Evolutionary conservation across 2,888 invertebrate species (phyloP).

Genomic region (Molanna angustata): DNA sequence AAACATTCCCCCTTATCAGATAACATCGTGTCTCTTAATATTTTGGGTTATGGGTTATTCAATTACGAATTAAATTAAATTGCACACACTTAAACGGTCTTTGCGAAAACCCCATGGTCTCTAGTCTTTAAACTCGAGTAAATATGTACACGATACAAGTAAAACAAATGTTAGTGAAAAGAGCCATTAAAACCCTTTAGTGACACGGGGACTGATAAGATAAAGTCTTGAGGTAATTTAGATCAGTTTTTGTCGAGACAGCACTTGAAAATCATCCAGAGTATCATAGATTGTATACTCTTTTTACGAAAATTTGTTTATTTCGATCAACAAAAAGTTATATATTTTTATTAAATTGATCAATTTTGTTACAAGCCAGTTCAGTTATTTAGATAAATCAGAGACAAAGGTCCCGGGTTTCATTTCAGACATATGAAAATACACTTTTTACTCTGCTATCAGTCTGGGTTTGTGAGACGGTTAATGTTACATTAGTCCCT

Average conservation of each 20-base stretch:
- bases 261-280: conserved; percentile 15
- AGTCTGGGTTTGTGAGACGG: no score
- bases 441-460: no score
- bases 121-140: neutral
- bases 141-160: conserved; percentile 13
- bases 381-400: no score
- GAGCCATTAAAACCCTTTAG: conserved; percentile 30
- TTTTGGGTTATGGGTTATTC: neutral
- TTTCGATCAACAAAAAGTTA: no score
- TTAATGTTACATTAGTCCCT: no score
- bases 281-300: no score
- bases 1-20: neutral
- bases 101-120: no score
- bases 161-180: conserved; percentile 31
- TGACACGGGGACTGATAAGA: conserved; percentile 31
- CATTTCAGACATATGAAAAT: no score
- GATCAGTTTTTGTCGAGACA: conserved; percentile 25
- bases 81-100: neutral
- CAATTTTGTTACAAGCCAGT: no score
- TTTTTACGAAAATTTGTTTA: no score
- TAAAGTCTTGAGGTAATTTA: conserved; percentile 31
- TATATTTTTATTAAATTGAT: no score
- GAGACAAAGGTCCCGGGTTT: no score
- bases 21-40: neutral
- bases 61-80: neutral